Percentiles rank a stretch among this genome's conserved stretches.
phyloP scores from a whole-genome alignment of 2,888 invertebrate species.

The Yponomeuta cagnagella region DNA sequence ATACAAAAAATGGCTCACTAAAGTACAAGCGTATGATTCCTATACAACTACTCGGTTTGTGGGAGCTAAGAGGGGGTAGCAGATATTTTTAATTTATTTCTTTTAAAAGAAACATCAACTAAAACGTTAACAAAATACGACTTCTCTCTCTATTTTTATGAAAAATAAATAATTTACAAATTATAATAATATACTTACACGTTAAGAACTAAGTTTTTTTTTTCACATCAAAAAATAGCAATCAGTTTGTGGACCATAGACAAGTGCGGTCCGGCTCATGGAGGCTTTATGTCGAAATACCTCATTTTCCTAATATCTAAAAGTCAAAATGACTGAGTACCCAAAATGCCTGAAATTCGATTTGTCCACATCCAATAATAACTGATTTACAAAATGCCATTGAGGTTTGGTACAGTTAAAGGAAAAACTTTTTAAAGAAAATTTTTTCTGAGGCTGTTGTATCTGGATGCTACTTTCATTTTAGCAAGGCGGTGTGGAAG shows the following conservation, averaged over 20 bases:
- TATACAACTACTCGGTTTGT: constrained; percentile 64
- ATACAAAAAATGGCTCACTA: constrained; percentile 70
- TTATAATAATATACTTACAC: constrained; percentile 53
- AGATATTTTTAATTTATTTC: constrained; percentile 27
- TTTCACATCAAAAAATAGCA: constrained; percentile 46
- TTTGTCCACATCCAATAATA: too few species aligned
- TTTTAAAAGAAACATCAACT: constrained; percentile 65
- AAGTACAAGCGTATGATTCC: constrained; percentile 74
- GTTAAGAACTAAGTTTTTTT: constrained; percentile 45
- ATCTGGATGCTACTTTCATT: too few species aligned
- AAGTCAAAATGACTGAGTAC: too few species aligned
- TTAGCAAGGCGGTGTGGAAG: too few species aligned
- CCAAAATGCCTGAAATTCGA: too few species aligned
- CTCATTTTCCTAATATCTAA: too few species aligned
- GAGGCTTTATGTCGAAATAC: too few species aligned
- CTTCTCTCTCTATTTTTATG: constrained; percentile 60
- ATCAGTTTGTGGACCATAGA: constrained; percentile 44
- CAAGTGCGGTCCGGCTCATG: too few species aligned
- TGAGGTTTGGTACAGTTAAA: too few species aligned
- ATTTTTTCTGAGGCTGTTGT: too few species aligned
- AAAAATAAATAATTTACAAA: constrained; percentile 74
- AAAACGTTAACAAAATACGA: constrained; percentile 76
- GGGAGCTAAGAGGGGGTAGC: constrained; percentile 52
- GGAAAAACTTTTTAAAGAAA: too few species aligned
- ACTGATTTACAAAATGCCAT: too few species aligned